These are phyloP conservation scores for Dipodomys ordii DNA, from an alignment of 2,113 vertebrate species.

Conservation along the genomic window DNA sequence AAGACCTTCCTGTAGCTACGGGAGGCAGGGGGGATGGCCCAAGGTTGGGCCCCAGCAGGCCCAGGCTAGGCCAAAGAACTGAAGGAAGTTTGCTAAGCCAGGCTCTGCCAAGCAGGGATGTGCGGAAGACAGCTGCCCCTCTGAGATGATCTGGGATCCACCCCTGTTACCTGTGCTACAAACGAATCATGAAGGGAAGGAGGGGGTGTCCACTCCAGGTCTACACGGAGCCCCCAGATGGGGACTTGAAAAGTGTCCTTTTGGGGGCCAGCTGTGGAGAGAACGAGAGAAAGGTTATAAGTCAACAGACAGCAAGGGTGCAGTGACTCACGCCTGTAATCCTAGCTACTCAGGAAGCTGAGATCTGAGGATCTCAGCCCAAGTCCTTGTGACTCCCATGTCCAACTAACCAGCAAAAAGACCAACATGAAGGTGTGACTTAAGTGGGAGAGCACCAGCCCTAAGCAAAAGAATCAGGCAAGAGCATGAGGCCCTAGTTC, in stretches of 20 bases:
- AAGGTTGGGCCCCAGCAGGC: neutral
- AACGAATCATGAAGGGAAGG: slow-evolving; percentile 83
- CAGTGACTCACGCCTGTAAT: neutral
- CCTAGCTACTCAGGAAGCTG: neutral
- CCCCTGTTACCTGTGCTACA: slow-evolving; percentile 78
- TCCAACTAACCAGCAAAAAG: no score
- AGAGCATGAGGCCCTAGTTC: no score
- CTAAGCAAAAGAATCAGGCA: no score
- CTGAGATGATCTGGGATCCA: fast-evolving
- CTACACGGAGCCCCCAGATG: slow-evolving; percentile 76
- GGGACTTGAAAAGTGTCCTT: slow-evolving; percentile 72
- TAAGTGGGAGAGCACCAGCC: no score
- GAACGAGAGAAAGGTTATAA: neutral
- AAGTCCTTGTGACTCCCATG: no score
- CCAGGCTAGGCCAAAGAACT: neutral
- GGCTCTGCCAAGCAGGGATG: neutral
- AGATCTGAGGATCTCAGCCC: neutral
- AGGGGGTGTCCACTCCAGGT: slow-evolving; percentile 79
- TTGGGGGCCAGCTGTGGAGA: slow-evolving; percentile 75
- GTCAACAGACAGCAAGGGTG: no score
- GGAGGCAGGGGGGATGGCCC: neutral
- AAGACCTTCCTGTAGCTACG: no score
- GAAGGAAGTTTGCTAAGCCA: neutral
- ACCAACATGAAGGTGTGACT: no score
- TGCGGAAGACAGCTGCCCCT: fast-evolving